A percentile compares a stretch with the other conserved stretches of the same genome.
These are phyloP conservation scores for Phalacrocorax aristotelis DNA, from an alignment of 2,113 vertebrate species.

Conservation along the genomic window DNA sequence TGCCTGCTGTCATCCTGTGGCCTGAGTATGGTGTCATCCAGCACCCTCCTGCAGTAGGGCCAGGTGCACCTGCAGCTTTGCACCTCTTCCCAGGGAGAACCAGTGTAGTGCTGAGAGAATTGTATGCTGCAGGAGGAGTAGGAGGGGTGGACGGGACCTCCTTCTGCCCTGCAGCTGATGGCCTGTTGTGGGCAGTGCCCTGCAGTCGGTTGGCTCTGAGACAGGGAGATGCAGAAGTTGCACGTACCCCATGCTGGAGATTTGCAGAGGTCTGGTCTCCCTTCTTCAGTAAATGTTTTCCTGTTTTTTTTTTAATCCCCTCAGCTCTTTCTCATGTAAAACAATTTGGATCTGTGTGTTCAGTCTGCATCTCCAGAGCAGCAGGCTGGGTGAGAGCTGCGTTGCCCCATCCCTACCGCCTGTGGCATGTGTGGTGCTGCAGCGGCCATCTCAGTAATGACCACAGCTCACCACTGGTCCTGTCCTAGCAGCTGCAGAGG, in stretches of 20 bases:
- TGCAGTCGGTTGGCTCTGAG: fast-evolving
- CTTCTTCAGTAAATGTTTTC: neutral
- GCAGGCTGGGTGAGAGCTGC: fast-evolving
- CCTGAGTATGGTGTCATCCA: neutral
- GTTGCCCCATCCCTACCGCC: neutral
- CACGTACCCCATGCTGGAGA: fast-evolving
- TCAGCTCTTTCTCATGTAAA: neutral
- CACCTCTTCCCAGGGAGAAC: neutral
- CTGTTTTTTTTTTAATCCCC: too few relatives aligned
- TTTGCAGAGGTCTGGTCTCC: neutral
- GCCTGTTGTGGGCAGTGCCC: neutral
- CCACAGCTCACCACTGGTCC: neutral
- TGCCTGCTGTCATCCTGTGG: neutral
- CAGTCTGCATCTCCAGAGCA: neutral
- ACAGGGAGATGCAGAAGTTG: neutral
- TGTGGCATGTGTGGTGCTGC: fast-evolving
- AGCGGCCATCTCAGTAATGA: neutral
- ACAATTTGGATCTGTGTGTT: neutral
- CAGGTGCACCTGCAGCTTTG: neutral
- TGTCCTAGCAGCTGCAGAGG: neutral
- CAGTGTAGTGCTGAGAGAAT: neutral
- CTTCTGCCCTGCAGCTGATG: neutral
- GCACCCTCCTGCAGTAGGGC: neutral
- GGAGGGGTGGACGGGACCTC: neutral
- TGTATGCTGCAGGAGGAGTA: neutral